Evolutionary conservation across 2,113 vertebrate genomes (phyloP), one percentile per base, ranked within the genome.

Genomic region (Chaetops frenatus): DNA sequence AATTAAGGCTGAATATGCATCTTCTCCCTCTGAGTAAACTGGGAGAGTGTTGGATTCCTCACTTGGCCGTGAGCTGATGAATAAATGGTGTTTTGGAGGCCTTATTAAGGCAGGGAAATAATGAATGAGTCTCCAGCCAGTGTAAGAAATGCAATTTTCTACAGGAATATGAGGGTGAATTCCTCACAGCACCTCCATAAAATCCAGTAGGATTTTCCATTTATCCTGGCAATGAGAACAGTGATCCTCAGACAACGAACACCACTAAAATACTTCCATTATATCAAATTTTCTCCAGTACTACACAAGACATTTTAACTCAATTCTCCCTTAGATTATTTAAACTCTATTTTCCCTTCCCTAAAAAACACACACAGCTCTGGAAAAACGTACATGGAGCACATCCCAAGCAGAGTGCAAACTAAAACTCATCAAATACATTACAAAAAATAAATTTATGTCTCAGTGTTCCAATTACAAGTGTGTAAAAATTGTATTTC

Each of bases 41-140:
- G 60, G 61, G 51, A 27, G 73, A 7, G 10, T 0, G 8, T n/a
- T 73, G 91, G 60, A 56, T 57, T 84, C 50, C 70, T 42, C 71
- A 12, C 45, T 36, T 36, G 54, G 66, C 48, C 79, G 36, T 6
- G 44, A 84, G 47, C 86, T 91, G 90, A 51, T 84, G 81, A 82
- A 74, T 88, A 62, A 36, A 38, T 53, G 70, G 23, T 47, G 50
- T 36, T 90, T 47, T 23, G 33, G 65, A n/a, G 20, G 44, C 51
- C n/a, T 58, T n/a, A 33, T 87, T 92, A 91, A 90, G 73, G 57
- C 33, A 77, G 11, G 67, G 60, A 92, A 53, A 82, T 42, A 72
- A 83, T 5, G 36, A 35, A 69, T 12, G 62, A 48, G 25, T 24
- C 65, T 88, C 57, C 60, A 73, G 58, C 10, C 36, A 45, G 44